These are phyloP conservation scores for Brachyhypopomus gauderio DNA, from an alignment of 2,113 vertebrate species.

Conservation along the genomic window DNA sequence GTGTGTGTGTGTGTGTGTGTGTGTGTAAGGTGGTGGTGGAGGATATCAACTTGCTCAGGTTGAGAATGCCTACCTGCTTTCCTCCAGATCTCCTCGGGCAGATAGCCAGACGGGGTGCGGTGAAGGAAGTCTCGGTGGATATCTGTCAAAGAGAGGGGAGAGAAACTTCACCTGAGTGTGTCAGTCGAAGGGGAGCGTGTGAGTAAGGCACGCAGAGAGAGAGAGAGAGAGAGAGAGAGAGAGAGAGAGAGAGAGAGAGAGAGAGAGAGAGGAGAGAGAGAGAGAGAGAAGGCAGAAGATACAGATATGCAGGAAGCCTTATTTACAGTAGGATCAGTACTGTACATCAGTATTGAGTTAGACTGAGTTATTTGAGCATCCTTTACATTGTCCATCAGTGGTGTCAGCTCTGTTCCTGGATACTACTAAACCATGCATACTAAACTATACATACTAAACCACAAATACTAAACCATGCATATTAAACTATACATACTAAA, in stretches of 20 bases:
- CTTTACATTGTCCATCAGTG: too few species aligned
- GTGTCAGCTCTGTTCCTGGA: too few species aligned
- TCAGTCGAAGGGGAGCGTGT: slow-evolving; percentile 15
- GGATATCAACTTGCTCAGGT: slow-evolving; percentile 23
- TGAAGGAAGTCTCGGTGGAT: slow-evolving; percentile 95
- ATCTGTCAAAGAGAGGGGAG: background rate
- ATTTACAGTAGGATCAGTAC: background rate
- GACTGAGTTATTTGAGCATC: background rate
- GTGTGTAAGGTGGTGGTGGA: background rate
- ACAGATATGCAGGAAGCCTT: background rate
- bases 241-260: too few species aligned
- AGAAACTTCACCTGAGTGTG: background rate
- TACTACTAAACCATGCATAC: too few species aligned
- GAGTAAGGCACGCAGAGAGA: background rate
- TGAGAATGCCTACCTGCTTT: slow-evolving; percentile 90
- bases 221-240: slow-evolving; percentile 3
- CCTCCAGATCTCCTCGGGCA: slow-evolving; percentile 99
- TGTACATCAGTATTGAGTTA: slow-evolving; percentile 1
- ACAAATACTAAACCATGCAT: too few species aligned
- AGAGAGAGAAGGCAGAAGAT: background rate
- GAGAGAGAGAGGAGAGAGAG: too few species aligned
- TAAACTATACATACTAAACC: too few species aligned
- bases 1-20: slow-evolving; percentile 12
- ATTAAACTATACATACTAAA: too few species aligned
- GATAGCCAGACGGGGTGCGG: slow-evolving; percentile 92